A percentile compares a stretch with the other conserved stretches of the same genome.
phyloP scores from a whole-genome alignment of 2,797 vertebrate genomes.

The Myiotriccus ornatus region DNA sequence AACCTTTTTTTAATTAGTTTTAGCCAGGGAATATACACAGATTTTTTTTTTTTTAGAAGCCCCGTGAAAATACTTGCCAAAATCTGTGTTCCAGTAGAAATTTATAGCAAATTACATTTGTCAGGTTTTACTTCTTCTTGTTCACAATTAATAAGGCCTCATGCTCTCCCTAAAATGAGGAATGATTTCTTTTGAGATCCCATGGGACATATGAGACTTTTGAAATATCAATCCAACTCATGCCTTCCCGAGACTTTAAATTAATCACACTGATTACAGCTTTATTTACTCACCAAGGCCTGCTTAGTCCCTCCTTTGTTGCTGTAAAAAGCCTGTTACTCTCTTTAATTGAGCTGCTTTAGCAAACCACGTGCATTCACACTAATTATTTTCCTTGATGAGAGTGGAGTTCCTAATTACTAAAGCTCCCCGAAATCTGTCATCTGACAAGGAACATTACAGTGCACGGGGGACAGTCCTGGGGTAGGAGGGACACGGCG shows the following conservation, averaged over 20 bases:
- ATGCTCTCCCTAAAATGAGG: neutral
- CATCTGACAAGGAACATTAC: neutral
- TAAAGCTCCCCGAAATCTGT: slow-evolving; percentile 65
- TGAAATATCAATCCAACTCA: slow-evolving; percentile 68
- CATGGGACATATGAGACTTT: slow-evolving; percentile 53
- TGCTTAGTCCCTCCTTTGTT: slow-evolving; percentile 70
- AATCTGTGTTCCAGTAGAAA: neutral
- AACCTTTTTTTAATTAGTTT: neutral
- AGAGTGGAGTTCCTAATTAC: slow-evolving; percentile 74
- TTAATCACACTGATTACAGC: slow-evolving; percentile 79
- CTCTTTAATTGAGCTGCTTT: slow-evolving; percentile 77
- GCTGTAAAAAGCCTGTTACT: slow-evolving; percentile 77
- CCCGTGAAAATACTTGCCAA: neutral
- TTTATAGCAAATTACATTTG: neutral
- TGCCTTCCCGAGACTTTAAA: slow-evolving; percentile 72
- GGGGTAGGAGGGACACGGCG: neutral
- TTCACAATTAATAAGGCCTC: slow-evolving; percentile 46
- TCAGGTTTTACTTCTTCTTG: slow-evolving; percentile 27
- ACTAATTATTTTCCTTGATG: slow-evolving; percentile 80
- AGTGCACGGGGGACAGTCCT: neutral
- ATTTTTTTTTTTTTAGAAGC: neutral
- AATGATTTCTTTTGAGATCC: slow-evolving; percentile 52
- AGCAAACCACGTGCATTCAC: slow-evolving; percentile 71
- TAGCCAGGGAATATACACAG: neutral
- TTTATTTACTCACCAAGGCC: slow-evolving; percentile 81